A percentile compares a stretch with the other conserved stretches of the same genome.
Evolutionary conservation across 2,113 vertebrate genomes (phyloP).

Genomic region (Gadus chalcogrammus): DNA sequence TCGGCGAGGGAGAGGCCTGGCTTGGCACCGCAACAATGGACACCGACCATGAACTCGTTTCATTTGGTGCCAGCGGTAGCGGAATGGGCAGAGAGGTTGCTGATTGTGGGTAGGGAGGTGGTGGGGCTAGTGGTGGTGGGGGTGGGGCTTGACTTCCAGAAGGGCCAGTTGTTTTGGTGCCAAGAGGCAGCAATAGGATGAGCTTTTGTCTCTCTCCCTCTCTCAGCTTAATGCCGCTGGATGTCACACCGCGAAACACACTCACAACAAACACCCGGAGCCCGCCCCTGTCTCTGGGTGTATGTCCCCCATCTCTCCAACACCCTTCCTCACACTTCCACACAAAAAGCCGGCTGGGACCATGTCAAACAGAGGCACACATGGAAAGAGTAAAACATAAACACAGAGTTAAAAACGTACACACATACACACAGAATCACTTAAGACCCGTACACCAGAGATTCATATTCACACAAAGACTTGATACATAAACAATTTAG

Average conservation of each 20-base stretch:
- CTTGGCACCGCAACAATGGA: conserved; percentile 65
- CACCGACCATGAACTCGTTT: conserved; percentile 54
- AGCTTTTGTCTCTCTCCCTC: conserved; percentile 15
- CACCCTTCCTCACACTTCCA: not conserved
- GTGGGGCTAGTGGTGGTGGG: not conserved
- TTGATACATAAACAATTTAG: too few species aligned
- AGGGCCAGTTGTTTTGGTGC: conserved; percentile 53
- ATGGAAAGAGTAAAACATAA: too few species aligned
- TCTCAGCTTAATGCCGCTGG: conserved; percentile 44
- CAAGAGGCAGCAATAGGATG: conserved; percentile 55
- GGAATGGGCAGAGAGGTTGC: conserved; percentile 41
- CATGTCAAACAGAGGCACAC: too few species aligned
- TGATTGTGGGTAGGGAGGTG: conserved; percentile 13
- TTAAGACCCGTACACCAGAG: not conserved
- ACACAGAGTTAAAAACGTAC: not conserved
- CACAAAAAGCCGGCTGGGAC: not conserved
- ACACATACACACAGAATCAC: too few species aligned
- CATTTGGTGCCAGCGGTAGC: conserved; percentile 58
- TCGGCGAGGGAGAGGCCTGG: conserved; percentile 59
- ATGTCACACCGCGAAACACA: conserved; percentile 33
- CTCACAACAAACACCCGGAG: conserved; percentile 12
- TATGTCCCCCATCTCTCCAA: not conserved
- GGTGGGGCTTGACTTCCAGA: conserved; percentile 51
- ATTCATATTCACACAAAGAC: not conserved
- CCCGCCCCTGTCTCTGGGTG: conserved; percentile 44